phyloP scores from a whole-genome alignment of 2,797 vertebrate genomes.

The Sphenodon punctatus region DNA sequence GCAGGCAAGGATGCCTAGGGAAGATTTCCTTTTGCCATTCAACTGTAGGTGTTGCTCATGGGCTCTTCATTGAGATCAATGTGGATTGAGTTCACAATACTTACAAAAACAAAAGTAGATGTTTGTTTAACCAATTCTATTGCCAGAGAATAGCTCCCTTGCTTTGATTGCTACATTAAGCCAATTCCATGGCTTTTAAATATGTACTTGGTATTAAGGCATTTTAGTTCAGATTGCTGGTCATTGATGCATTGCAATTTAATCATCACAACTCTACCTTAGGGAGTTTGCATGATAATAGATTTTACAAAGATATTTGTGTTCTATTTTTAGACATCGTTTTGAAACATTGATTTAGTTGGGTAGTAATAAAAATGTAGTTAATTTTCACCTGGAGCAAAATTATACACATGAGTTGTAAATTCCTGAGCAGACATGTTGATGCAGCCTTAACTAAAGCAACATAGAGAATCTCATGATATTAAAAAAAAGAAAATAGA shows the following conservation, averaged over 20 bases:
- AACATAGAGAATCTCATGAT: conserved; percentile 13
- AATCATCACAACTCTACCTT: conserved; percentile 22
- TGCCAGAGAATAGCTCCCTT: neutral
- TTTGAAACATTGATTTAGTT: neutral
- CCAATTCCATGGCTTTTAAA: neutral
- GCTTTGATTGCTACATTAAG: neutral
- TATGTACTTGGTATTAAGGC: conserved; percentile 6
- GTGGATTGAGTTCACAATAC: neutral
- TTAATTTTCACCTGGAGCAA: neutral
- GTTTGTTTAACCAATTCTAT: neutral
- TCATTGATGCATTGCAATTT: conserved; percentile 2
- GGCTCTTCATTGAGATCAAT: neutral
- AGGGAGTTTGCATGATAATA: neutral
- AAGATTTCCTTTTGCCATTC: conserved; percentile 12
- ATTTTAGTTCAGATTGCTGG: conserved; percentile 27
- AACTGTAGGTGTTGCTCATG: neutral
- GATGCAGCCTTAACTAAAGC: neutral
- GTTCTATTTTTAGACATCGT: neutral
- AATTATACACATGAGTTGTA: neutral
- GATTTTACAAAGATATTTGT: conserved; percentile 3
- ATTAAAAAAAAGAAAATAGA: no score
- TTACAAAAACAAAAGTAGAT: neutral
- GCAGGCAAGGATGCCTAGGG: conserved; percentile 11
- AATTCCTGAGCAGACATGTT: neutral
- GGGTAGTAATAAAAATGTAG: conserved; percentile 8